Evolutionary conservation across 2,113 vertebrate species (phyloP).

Genomic region (Perognathus longimembris): DNA sequence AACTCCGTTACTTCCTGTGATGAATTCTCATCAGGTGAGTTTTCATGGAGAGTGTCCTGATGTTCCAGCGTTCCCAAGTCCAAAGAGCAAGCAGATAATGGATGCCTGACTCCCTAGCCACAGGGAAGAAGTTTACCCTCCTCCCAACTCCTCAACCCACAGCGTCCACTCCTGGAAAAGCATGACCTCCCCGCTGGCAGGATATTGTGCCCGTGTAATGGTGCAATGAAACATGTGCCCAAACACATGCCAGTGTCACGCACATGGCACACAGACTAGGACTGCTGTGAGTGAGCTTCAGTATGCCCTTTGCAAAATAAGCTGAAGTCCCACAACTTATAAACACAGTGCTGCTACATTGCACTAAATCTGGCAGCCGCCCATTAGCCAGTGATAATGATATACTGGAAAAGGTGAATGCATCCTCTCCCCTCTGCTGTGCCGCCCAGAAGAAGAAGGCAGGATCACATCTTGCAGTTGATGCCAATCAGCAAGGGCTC

Average conservation of each 20-base stretch:
- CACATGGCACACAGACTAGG: rapidly evolving
- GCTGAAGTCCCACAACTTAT: not conserved
- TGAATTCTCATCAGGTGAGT: too few species aligned
- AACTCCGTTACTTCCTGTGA: not conserved
- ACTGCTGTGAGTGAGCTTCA: not conserved
- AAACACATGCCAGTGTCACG: not conserved
- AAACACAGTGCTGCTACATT: not conserved
- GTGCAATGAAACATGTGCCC: too few species aligned
- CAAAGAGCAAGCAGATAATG: not conserved
- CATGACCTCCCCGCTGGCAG: not conserved
- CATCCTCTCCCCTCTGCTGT: slow-evolving; percentile 12
- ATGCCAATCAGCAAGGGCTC: slow-evolving; percentile 17
- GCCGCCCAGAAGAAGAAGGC: not conserved
- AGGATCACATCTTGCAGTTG: not conserved
- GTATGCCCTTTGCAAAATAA: slow-evolving; percentile 16
- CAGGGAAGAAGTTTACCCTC: too few species aligned
- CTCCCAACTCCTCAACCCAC: not conserved
- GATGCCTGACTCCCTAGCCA: not conserved
- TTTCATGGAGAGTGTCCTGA: not conserved
- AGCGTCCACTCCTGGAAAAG: too few species aligned
- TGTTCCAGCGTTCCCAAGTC: too few species aligned
- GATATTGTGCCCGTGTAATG: too few species aligned
- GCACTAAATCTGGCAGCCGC: not conserved
- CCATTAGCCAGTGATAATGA: slow-evolving; percentile 33
- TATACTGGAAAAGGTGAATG: slow-evolving; percentile 14